A percentile compares a stretch with the other conserved stretches of the same genome.
Evolutionary conservation across 2,888 invertebrate species (phyloP).

Genomic region (Aporophyla nigra): DNA sequence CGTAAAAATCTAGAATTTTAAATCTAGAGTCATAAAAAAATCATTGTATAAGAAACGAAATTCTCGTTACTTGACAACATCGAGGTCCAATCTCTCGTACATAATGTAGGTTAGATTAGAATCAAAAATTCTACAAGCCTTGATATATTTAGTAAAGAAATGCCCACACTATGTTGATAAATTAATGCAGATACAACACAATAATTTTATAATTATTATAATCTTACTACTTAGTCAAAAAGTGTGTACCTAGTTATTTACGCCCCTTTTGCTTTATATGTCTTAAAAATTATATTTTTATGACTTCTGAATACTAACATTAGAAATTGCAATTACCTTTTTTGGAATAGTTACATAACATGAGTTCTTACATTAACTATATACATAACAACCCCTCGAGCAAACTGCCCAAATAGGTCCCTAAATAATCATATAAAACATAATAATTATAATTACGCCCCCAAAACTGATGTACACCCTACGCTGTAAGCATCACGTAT

Average conservation of each 20-base stretch:
- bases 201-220: too few relatives aligned
- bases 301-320: background rate
- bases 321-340: background rate
- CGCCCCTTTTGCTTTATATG: background rate
- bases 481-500: conserved; percentile 79
- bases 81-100: background rate
- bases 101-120: background rate
- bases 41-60: too few relatives aligned
- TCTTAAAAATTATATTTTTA: background rate
- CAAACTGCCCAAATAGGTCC: background rate
- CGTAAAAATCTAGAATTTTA: background rate
- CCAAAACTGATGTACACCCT: conserved; percentile 66
- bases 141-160: background rate
- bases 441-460: conserved; percentile 48
- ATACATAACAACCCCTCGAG: background rate
- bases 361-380: background rate
- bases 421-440: conserved; percentile 25
- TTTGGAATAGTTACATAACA: background rate
- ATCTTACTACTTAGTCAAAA: too few relatives aligned
- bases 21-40: too few relatives aligned
- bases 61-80: background rate
- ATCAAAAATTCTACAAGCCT: background rate
- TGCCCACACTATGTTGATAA: background rate
- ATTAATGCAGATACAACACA: background rate
- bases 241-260: too few relatives aligned